phyloP scores from a whole-genome alignment of 2,888 invertebrate species.

The Chymomyza amoena region DNA sequence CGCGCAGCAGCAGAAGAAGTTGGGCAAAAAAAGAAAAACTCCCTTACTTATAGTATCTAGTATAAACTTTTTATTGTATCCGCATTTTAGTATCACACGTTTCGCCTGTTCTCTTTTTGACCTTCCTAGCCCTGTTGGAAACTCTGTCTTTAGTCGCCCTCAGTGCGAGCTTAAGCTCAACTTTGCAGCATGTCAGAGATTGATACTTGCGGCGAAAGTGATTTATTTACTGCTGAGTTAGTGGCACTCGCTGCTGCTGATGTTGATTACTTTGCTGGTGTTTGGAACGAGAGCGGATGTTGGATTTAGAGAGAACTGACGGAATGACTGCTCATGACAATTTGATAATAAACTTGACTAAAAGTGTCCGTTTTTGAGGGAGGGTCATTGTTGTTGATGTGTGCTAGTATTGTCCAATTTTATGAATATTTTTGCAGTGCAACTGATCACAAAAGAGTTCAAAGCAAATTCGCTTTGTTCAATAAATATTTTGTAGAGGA shows the following conservation, averaged over 20 bases:
- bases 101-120: constrained; percentile 38
- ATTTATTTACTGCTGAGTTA: constrained; percentile 57
- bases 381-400: neutral
- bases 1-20: constrained; percentile 31
- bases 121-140: constrained; percentile 12
- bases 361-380: neutral
- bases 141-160: constrained; percentile 4
- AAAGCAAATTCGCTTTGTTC: neutral
- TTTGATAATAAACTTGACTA: constrained; percentile 59
- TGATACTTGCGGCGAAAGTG: constrained; percentile 70
- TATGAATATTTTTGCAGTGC: neutral
- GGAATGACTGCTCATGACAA: constrained; percentile 50
- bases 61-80: constrained; percentile 68
- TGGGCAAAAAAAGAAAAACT: constrained; percentile 18
- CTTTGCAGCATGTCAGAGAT: constrained; percentile 57
- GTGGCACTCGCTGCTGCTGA: neutral
- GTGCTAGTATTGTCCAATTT: neutral
- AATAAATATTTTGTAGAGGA: neutral
- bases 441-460: neutral
- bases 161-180: constrained; percentile 38
- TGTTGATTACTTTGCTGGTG: constrained; percentile 17
- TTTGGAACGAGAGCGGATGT: constrained; percentile 1
- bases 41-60: constrained; percentile 28
- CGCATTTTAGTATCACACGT: constrained; percentile 67
- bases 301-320: constrained; percentile 22